A percentile compares a stretch with the other conserved stretches of the same genome.
These are phyloP conservation scores for Corydoras sp. DNA, from an alignment of 2,113 vertebrate species.

Conservation along the genomic window DNA sequence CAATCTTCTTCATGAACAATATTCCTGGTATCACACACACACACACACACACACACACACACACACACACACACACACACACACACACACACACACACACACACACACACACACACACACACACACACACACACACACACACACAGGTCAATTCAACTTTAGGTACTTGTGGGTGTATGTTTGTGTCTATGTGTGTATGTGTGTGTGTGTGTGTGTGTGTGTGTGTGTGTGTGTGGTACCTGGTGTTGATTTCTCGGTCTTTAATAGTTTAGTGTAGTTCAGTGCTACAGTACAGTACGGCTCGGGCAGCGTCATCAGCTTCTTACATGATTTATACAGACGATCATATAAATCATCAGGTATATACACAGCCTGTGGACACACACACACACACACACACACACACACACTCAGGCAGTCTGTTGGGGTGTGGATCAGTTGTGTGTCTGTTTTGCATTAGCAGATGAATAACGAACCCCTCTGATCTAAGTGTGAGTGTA, in stretches of 20 bases:
- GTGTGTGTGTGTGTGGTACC: conserved; percentile 55
- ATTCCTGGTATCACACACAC: conserved; percentile 60
- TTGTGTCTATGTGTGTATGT: neutral
- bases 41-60: conserved; percentile 15
- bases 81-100: conserved; percentile 24
- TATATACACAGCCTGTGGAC: conserved; percentile 73
- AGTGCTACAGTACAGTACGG: conserved; percentile 83
- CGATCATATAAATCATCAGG: conserved; percentile 78
- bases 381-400: conserved; percentile 26
- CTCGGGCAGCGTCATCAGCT: conserved; percentile 78
- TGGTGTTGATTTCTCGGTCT: conserved; percentile 70
- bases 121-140: conserved; percentile 26
- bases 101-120: conserved; percentile 23
- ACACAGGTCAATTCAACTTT: neutral
- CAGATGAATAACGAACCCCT: too few species aligned
- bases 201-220: conserved; percentile 22
- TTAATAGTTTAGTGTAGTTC: conserved; percentile 74
- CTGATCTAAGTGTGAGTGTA: too few species aligned
- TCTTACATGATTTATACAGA: conserved; percentile 80
- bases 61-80: conserved; percentile 10
- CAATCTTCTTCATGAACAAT: conserved; percentile 78
- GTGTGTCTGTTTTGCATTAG: too few species aligned
- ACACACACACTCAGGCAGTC: conserved; percentile 13
- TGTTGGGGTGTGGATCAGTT: neutral
- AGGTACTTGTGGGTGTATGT: neutral